Evolutionary conservation across 2,888 invertebrate species (phyloP).

Genomic region (Drosophila pseudotakahashii): DNA sequence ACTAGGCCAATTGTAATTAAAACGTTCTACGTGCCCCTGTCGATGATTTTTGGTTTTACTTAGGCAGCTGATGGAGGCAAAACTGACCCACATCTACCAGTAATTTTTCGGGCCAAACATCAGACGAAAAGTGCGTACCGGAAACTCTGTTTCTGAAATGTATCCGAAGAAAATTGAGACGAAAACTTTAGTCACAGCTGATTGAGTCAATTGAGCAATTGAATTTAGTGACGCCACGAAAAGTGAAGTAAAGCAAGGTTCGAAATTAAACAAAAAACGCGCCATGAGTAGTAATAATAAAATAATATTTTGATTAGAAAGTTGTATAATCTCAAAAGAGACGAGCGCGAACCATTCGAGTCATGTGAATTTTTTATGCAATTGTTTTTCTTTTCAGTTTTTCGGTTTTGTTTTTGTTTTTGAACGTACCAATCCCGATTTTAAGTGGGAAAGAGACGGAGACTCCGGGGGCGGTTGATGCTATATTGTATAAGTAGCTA

Average conservation of each 20-base stretch:
- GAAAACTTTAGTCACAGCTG: constrained; percentile 30
- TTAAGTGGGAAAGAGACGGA: neutral
- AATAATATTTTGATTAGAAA: constrained; percentile 76
- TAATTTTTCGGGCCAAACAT: neutral
- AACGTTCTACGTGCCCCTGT: constrained; percentile 74
- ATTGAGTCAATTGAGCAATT: constrained; percentile 61
- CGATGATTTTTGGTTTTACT: constrained; percentile 35
- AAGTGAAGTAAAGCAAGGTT: constrained; percentile 27
- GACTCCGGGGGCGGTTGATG: constrained; percentile 35
- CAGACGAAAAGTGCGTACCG: constrained; percentile 35
- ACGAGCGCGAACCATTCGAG: constrained; percentile 48
- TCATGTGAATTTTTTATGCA: constrained; percentile 67
- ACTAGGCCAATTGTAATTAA: constrained; percentile 81
- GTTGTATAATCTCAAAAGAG: constrained; percentile 69
- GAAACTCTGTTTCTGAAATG: constrained; percentile 16
- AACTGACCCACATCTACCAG: constrained; percentile 26
- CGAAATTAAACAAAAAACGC: constrained; percentile 32
- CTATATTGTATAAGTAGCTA: constrained; percentile 46
- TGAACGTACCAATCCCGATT: constrained; percentile 32
- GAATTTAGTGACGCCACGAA: constrained; percentile 55
- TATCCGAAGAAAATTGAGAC: constrained; percentile 26
- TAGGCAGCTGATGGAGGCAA: constrained; percentile 12
- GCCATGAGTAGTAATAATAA: constrained; percentile 54
- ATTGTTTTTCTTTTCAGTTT: constrained; percentile 48
- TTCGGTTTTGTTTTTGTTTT: constrained; percentile 36